Evolutionary conservation across 2,888 invertebrate genomes (phyloP), one percentile per base, ranked within the genome.

Genomic region (Trachelus stipa): DNA sequence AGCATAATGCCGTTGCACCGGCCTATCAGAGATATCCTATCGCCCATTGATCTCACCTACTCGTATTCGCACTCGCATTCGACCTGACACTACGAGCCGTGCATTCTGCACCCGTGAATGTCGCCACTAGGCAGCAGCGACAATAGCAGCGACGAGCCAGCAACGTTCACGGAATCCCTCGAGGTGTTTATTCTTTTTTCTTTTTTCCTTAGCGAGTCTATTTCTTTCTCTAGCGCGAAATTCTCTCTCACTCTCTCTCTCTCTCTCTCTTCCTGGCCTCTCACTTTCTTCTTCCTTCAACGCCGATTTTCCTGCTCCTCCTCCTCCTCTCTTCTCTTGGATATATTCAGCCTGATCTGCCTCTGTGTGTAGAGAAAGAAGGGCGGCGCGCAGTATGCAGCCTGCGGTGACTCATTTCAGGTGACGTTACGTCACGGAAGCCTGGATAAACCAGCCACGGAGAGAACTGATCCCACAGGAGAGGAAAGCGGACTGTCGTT

Each of bases 131-230:
- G 9, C 69, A 40, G 15, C 40, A 37, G 37, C 37, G 12, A 3
- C 37, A 12, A 37, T 37, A 37, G 37, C 37, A 40, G 40, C 40
- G 40, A 6, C 40, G 40, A 40, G 40, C 40, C 15, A 40, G 40
- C 15, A 6, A 40, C 40, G 40, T 82, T 82, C 80, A 76, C 79
- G 80, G 75, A 81, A 82, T 80, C 83, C 79, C 78, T 76, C 73
- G 80, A 76, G 81, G 79, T 76, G 79, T 86, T 85, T 86, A 85
- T 86, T 84, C 85, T 86, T 86, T 85, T 69, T 82, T 84, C 9
- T 11, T 34, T 34, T 84, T 80, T 82, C 80, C 77, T 69, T 69
- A 80, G 79, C 79, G 79, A 82, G 78, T 77, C 76, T 79, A 37
- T 77, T 71, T 74, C 40, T 80, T 69, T 74, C 40, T 69, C 33